Base-by-base conservation (phyloP, 2,113 vertebrate genomes). In the Physeter macrocephalus region DNA sequence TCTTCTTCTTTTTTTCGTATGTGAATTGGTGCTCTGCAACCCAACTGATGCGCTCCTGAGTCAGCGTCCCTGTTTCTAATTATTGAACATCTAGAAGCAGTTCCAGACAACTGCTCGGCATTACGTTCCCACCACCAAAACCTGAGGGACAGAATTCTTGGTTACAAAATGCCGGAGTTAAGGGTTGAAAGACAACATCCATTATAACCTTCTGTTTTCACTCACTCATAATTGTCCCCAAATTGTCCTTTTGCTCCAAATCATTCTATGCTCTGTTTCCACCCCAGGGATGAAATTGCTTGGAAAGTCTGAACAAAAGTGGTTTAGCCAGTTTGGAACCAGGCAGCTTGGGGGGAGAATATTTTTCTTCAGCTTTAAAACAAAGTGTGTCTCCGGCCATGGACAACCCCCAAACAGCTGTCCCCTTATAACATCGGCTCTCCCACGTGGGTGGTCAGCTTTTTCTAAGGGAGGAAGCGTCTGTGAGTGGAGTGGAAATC, bases 161-260 rank as follows among this genome's bases (percentile, higher is more conserved):
- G 90, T 90, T 88, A 86, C 85, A 94, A 78, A 95, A 93, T 1
- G 57, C 97, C 54, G 8, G 93, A 88, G 84, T 82, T 94, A 52
- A 90, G 90, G 88, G 90, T 41, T 96, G 97, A 94, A 90, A 97
- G 95, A 95, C 94, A 85, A 39, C 81, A 88, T 94, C 81, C 87
- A 86, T 97, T 90, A 97, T 39, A 88, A 82, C 96, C 97, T 97
- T 96, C 98, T 97, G 96, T 94, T 97, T 96, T 94, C 94, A 92
- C 95, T 97, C 97, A 93, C 96, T 97, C 77, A 25, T 96, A 96
- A 98, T 95, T 92, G 66, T 94, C 90, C 90, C 46, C 49, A 97
- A 96, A 96, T 94, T 72, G 93, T 96, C 92, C 95, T 96, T 90
- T 93, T 86, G 94, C 96, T 97, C 93, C 97, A 96, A 95, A 88